phyloP scores from a whole-genome alignment of 1,140 invertebrate genomes.

The Eupeodes corollae region DNA sequence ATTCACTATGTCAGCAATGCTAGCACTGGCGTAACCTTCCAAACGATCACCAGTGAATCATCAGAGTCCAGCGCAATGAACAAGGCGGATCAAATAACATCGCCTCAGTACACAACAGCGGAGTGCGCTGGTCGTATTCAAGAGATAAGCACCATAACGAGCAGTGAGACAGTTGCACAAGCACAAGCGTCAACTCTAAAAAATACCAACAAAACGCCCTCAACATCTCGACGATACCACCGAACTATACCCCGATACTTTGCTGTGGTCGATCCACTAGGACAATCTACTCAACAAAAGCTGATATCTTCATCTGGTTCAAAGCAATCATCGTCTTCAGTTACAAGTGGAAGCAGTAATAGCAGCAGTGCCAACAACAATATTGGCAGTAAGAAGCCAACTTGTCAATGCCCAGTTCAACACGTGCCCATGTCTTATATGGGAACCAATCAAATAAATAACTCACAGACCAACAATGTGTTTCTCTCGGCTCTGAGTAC shows the following conservation, averaged over 20 bases:
- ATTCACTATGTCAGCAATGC: slow-evolving; percentile 12
- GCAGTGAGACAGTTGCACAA: not conserved
- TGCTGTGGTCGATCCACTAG: slow-evolving; percentile 25
- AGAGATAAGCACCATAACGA: not conserved
- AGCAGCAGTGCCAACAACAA: slow-evolving; percentile 7
- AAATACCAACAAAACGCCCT: slow-evolving; percentile 22
- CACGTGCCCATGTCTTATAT: slow-evolving; percentile 38
- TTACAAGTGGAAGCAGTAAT: slow-evolving; percentile 1
- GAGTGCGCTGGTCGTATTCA: not conserved
- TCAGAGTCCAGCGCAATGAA: not conserved
- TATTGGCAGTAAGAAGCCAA: slow-evolving; percentile 24
- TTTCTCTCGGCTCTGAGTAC: slow-evolving; percentile 19
- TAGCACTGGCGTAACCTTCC: slow-evolving; percentile 10
- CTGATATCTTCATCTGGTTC: slow-evolving; percentile 12
- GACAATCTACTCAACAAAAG: slow-evolving; percentile 8
- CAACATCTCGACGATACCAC: slow-evolving; percentile 33
- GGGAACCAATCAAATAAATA: slow-evolving; percentile 19
- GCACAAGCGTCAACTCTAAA: slow-evolving; percentile 13
- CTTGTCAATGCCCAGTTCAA: slow-evolving; percentile 36
- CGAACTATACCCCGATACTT: slow-evolving; percentile 37
- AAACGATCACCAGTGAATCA: slow-evolving; percentile 20
- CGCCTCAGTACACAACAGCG: not conserved
- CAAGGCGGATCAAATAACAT: not conserved
- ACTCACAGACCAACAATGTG: slow-evolving; percentile 22
- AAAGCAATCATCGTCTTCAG: slow-evolving; percentile 10